A percentile compares a stretch with the other conserved stretches of the same genome.
Evolutionary conservation across 2,888 invertebrate genomes (phyloP).

Genomic region (Argyra leucocephala): DNA sequence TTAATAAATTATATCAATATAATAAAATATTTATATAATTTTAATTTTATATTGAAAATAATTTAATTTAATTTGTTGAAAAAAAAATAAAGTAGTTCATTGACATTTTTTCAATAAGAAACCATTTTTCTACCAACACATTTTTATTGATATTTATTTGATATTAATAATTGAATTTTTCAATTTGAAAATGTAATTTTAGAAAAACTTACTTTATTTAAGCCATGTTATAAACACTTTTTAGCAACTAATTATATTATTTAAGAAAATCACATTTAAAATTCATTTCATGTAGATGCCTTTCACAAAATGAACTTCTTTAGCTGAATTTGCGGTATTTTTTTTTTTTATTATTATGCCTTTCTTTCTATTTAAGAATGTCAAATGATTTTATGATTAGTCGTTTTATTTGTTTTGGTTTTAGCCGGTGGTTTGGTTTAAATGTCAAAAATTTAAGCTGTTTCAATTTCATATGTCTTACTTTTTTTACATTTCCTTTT

Average conservation of each 20-base stretch:
- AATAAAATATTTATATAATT: no score
- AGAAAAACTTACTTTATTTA: neutral
- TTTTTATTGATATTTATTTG: no score
- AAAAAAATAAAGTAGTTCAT: neutral
- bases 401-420: neutral
- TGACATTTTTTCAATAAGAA: neutral
- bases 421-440: neutral
- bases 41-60: no score
- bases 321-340: slow-evolving; percentile 3
- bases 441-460: neutral
- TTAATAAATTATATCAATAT: neutral
- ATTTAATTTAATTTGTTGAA: no score
- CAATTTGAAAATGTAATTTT: neutral
- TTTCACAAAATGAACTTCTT: neutral
- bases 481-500: neutral
- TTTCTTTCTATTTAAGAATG: no score
- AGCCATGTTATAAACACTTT: neutral
- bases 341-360: neutral
- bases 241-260: neutral
- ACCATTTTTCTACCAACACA: neutral
- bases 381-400: neutral
- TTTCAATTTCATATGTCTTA: neutral
- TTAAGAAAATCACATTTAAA: neutral
- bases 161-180: neutral
- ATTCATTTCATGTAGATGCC: neutral